Conservation (phyloP, 2,797 vertebrate species). For the Melanotaenia parkinsoni region DNA sequence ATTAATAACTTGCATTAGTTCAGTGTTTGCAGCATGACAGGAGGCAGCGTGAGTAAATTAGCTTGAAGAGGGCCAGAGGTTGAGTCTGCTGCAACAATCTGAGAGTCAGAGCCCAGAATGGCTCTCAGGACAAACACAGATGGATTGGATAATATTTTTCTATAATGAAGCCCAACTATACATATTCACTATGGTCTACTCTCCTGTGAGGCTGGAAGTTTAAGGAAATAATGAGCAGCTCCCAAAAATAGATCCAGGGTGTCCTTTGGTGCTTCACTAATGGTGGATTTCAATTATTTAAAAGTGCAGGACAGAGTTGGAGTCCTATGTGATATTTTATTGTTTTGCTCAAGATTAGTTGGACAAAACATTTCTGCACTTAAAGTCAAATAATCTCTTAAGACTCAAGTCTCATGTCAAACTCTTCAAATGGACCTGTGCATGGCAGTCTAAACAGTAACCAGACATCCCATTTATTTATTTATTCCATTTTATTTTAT, state of each 20-base stretch:
- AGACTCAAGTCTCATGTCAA: too few relatives aligned
- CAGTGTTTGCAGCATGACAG: slow-evolving; percentile 33
- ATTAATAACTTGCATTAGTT: slow-evolving; percentile 23
- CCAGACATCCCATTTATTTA: too few relatives aligned
- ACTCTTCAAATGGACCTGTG: too few relatives aligned
- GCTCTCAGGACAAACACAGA: slow-evolving; percentile 24
- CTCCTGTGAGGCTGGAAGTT: slow-evolving; percentile 21
- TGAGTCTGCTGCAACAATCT: background rate
- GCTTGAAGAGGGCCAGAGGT: slow-evolving; percentile 25
- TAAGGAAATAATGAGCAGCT: slow-evolving; percentile 50
- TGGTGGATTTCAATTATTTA: background rate
- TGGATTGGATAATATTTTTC: slow-evolving; percentile 4
- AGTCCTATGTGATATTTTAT: background rate
- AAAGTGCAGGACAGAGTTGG: background rate
- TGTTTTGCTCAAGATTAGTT: background rate
- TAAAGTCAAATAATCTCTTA: background rate
- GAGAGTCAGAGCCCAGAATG: slow-evolving; percentile 39
- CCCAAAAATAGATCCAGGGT: slow-evolving; percentile 4
- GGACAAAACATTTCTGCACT: background rate
- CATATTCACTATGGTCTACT: background rate
- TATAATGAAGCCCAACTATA: background rate
- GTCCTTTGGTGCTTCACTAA: slow-evolving; percentile 16
- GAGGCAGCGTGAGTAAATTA: slow-evolving; percentile 40
- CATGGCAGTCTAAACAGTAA: too few relatives aligned
- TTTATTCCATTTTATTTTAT: too few relatives aligned